Evolutionary conservation across 1,140 invertebrate species (phyloP).

Genomic region (Drosophila triauraria): DNA sequence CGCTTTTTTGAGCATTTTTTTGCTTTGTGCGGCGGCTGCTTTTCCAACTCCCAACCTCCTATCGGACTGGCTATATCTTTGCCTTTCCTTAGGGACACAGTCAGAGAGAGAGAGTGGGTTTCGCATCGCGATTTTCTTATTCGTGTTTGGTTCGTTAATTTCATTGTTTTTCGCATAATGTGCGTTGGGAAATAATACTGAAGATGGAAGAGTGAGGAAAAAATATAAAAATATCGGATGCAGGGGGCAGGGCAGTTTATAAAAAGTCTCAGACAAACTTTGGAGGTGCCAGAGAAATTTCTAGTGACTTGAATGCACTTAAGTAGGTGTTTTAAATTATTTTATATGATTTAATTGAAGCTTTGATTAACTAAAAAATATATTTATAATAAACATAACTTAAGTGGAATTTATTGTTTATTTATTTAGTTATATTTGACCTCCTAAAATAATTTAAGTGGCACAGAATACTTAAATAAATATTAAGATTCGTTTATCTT

Average conservation of each 20-base stretch:
- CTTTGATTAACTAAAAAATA: too few species aligned
- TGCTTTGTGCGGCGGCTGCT: slow-evolving; percentile 19
- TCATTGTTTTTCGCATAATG: slow-evolving; percentile 78
- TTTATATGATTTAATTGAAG: too few species aligned
- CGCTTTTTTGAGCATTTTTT: slow-evolving; percentile 77
- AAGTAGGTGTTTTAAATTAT: neutral
- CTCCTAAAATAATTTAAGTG: too few species aligned
- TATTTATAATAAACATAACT: too few species aligned
- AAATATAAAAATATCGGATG: neutral
- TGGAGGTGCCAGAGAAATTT: neutral
- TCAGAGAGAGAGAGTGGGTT: neutral
- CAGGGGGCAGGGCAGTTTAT: neutral
- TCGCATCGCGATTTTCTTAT: slow-evolving; percentile 64
- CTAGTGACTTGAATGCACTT: neutral
- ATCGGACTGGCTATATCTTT: slow-evolving; percentile 32
- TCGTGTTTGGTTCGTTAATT: slow-evolving; percentile 81
- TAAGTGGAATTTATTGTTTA: too few species aligned
- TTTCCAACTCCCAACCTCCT: slow-evolving; percentile 3
- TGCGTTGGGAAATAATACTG: slow-evolving; percentile 41
- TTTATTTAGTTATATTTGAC: too few species aligned
- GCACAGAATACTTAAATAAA: too few species aligned
- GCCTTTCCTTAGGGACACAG: slow-evolving; percentile 17
- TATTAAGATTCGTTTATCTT: too few species aligned
- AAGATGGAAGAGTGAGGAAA: neutral
- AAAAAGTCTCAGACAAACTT: neutral